Evolutionary conservation across 1,140 invertebrate genomes (phyloP).

Genomic region (Samia ricini): DNA sequence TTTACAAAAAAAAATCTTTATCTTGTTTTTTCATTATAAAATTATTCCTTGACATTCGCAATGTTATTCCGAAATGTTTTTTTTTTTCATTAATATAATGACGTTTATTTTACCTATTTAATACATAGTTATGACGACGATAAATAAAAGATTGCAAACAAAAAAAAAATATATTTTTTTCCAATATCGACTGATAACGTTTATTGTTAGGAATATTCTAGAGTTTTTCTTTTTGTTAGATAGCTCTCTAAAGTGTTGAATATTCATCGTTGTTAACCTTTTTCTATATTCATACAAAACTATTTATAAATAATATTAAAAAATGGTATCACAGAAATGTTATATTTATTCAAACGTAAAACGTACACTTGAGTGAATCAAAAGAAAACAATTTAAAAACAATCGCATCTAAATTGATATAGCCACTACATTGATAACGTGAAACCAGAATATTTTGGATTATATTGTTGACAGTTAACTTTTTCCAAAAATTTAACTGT

Average conservation of each 20-base stretch:
- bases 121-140: not conserved
- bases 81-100: not conserved
- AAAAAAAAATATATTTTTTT: constrained; percentile 19
- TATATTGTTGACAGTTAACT: not conserved
- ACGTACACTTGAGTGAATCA: too few relatives aligned
- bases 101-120: not conserved
- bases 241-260: constrained; percentile 30
- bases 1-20: constrained; percentile 7
- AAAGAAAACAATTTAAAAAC: not conserved
- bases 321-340: not conserved
- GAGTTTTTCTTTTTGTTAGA: constrained; percentile 12
- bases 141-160: constrained; percentile 14
- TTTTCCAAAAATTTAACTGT: not conserved
- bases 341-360: not conserved
- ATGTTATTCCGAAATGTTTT: constrained; percentile 32
- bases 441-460: too few relatives aligned
- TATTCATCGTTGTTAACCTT: constrained; percentile 6
- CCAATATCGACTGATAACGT: constrained; percentile 34
- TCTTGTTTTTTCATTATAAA: constrained; percentile 13
- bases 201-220: constrained; percentile 19
- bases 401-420: not conserved
- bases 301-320: not conserved
- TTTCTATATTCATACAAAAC: not conserved
- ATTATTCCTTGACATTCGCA: constrained; percentile 26
- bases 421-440: too few relatives aligned